phyloP scores from a whole-genome alignment of 2,888 invertebrate genomes.

The Lysandra coridon region DNA sequence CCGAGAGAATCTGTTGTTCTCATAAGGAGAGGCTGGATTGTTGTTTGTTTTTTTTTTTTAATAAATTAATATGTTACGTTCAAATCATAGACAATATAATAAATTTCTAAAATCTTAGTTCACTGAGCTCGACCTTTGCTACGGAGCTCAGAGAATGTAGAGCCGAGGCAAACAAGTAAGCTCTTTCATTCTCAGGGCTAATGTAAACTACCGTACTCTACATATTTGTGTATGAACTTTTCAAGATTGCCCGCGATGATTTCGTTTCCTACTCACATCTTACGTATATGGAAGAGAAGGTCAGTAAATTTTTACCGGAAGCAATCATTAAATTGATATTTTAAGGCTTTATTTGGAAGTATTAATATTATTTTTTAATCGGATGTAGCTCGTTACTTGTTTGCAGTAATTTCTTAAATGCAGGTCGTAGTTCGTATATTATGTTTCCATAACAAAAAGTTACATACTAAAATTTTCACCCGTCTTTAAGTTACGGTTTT shows the following conservation, averaged over 20 bases:
- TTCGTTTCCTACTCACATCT: slow-evolving; percentile 8
- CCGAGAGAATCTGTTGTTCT: too few relatives aligned
- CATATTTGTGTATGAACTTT: not conserved
- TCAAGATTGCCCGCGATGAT: slow-evolving; percentile 5
- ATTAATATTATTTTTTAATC: not conserved
- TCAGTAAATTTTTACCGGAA: not conserved
- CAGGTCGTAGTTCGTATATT: too few relatives aligned
- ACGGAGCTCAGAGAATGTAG: slow-evolving; percentile 38
- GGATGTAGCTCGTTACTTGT: not conserved
- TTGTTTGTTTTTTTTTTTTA: not conserved
- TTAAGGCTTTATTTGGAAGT: not conserved
- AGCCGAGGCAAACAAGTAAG: slow-evolving; percentile 41
- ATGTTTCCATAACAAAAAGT: too few relatives aligned
- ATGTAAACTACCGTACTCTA: not conserved
- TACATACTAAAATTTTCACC: too few relatives aligned
- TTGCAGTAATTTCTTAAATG: not conserved
- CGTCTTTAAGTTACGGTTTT: too few relatives aligned
- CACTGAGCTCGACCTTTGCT: slow-evolving; percentile 38
- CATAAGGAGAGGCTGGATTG: too few relatives aligned
- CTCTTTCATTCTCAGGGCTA: slow-evolving; percentile 35
- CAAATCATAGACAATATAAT: not conserved
- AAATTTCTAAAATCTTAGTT: not conserved
- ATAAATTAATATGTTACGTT: not conserved
- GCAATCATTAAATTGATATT: not conserved
- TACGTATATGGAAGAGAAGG: not conserved